Evolutionary conservation across 35 echinoderm and acorn worm species (phyloP).

Genomic region (Apostichopus japonicus): DNA sequence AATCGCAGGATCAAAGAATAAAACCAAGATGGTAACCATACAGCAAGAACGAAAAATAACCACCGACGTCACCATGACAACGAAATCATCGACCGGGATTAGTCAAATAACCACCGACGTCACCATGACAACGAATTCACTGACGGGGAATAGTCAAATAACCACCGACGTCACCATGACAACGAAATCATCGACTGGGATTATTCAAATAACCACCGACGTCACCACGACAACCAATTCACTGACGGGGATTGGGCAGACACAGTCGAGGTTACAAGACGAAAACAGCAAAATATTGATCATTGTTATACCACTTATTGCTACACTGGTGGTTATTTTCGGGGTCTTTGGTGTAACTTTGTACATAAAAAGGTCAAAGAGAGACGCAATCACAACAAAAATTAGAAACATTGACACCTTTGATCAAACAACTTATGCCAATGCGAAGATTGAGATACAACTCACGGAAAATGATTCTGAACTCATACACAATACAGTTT

Average conservation of each 20-base stretch:
- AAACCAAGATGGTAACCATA: not conserved
- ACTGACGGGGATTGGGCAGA: too few species aligned
- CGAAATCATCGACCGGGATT: too few species aligned
- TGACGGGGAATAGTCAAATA: too few species aligned
- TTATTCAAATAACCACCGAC: not conserved
- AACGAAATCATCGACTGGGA: too few species aligned
- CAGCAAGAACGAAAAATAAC: not conserved
- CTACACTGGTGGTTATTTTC: not conserved
- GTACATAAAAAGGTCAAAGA: not conserved
- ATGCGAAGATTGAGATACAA: not conserved
- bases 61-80: too few species aligned
- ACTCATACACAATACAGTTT: not conserved
- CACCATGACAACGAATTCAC: too few species aligned
- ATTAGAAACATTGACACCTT: not conserved
- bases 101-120: not conserved
- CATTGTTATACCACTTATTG: not conserved
- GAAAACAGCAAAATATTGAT: too few species aligned
- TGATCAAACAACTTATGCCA: not conserved
- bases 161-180: not conserved
- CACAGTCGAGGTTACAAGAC: too few species aligned
- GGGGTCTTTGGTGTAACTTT: not conserved
- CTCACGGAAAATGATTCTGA: not conserved
- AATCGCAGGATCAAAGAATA: not conserved
- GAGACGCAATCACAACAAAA: not conserved
- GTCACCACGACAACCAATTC: not conserved